phyloP scores from a whole-genome alignment of 2,113 vertebrate genomes.

The Pandion haliaetus region DNA sequence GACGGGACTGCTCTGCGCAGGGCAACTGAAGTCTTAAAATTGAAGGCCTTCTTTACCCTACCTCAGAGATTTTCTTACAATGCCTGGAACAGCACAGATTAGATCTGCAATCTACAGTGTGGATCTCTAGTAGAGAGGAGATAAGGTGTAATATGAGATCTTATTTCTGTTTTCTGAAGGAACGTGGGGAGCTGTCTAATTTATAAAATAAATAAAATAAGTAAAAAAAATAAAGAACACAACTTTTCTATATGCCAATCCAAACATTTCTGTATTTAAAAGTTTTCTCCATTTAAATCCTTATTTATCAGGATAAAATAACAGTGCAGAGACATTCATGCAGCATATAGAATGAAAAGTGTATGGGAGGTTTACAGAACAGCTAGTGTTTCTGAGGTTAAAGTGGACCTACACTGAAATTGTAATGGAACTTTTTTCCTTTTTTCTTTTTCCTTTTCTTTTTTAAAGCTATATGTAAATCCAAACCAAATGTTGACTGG shows the following conservation, averaged over 20 bases:
- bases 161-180: not conserved
- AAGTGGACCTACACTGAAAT: not conserved
- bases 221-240: not conserved
- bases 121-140: not conserved
- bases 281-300: not conserved
- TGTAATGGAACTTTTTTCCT: not conserved
- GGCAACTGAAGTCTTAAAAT: not conserved
- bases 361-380: not conserved
- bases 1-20: not conserved
- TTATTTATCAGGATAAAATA: not conserved
- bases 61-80: not conserved
- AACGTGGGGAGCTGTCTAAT: not conserved
- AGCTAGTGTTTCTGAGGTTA: not conserved
- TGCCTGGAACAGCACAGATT: not conserved
- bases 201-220: not conserved
- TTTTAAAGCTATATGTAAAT: conserved; percentile 23
- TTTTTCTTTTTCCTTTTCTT: not conserved
- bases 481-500: conserved; percentile 55
- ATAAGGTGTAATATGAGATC: not conserved
- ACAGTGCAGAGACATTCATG: not conserved
- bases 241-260: not conserved
- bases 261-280: not conserved
- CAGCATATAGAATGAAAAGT: not conserved
- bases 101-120: not conserved
- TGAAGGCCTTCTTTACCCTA: not conserved